A percentile compares a stretch with the other conserved stretches of the same genome.
Conservation (phyloP, 2,888 invertebrate species). For the Leptarthrus brevirostris region DNA sequence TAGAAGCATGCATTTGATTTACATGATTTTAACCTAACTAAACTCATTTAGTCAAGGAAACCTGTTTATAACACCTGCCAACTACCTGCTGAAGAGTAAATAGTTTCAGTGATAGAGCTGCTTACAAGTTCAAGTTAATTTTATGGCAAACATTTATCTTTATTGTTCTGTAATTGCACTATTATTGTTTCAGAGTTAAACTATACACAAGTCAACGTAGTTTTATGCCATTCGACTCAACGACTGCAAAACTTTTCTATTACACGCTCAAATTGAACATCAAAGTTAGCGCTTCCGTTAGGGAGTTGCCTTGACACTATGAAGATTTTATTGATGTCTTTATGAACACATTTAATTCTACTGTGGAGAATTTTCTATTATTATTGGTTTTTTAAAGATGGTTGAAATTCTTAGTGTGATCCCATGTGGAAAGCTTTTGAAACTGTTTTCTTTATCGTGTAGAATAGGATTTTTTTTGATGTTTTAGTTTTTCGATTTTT, state of each 20-base stretch:
- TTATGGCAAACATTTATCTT: slow-evolving; percentile 27
- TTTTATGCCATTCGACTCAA: neutral
- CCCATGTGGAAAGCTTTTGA: too few relatives aligned
- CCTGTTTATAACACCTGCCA: neutral
- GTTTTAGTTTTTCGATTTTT: too few relatives aligned
- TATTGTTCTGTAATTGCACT: slow-evolving; percentile 24
- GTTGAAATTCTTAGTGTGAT: too few relatives aligned
- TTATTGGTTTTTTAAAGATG: too few relatives aligned
- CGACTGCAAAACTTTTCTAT: too few relatives aligned
- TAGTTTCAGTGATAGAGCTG: neutral
- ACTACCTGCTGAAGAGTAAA: neutral
- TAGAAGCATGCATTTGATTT: neutral
- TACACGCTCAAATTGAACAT: too few relatives aligned
- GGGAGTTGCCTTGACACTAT: neutral
- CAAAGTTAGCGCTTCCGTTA: neutral
- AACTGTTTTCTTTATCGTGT: too few relatives aligned
- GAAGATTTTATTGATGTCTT: neutral
- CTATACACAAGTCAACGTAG: neutral
- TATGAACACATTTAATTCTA: neutral
- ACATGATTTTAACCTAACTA: neutral
- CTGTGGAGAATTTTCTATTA: too few relatives aligned
- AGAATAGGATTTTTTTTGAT: too few relatives aligned
- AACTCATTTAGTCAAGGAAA: neutral
- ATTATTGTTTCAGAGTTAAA: neutral
- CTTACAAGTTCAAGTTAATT: too few relatives aligned